Percentiles rank a stretch among this genome's conserved stretches.
Conservation (phyloP, 2,888 invertebrate species). For the Eupeodes luniger region DNA sequence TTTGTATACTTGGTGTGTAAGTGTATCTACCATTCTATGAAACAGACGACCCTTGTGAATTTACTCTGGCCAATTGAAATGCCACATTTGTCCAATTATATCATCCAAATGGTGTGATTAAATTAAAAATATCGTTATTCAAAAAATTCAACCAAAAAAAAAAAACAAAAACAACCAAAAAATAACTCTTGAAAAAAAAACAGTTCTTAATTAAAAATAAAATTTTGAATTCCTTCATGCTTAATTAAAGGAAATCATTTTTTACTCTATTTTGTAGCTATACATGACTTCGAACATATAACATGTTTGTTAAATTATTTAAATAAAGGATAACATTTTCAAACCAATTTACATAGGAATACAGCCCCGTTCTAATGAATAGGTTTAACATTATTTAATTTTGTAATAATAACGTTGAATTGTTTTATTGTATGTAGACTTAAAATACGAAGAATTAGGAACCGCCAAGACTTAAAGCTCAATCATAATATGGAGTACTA, state of each 20-base stretch:
- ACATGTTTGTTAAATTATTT: conserved; percentile 13
- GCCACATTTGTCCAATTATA: conserved; percentile 67
- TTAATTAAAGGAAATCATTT: conserved; percentile 58
- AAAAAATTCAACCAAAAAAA: too few relatives aligned
- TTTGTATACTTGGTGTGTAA: background rate
- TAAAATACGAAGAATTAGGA: too few relatives aligned
- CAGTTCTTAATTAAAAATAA: conserved; percentile 61
- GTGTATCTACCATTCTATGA: too few relatives aligned
- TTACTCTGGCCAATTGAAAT: conserved; percentile 44
- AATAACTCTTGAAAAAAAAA: conserved; percentile 29
- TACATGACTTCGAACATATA: background rate
- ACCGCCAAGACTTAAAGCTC: too few relatives aligned
- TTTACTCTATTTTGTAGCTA: background rate
- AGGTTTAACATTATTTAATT: background rate
- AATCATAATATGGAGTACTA: too few relatives aligned
- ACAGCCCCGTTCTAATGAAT: background rate
- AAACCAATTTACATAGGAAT: background rate
- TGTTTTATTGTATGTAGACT: too few relatives aligned
- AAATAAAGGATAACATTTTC: conserved; percentile 59
- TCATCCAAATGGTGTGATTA: conserved; percentile 53
- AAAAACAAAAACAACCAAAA: background rate
- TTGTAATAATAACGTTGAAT: too few relatives aligned
- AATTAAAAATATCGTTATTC: conserved; percentile 56
- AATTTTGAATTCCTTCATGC: conserved; percentile 29
- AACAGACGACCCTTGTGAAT: background rate